phyloP scores from a whole-genome alignment of 2,797 vertebrate species.

The Clarias fuscus region DNA sequence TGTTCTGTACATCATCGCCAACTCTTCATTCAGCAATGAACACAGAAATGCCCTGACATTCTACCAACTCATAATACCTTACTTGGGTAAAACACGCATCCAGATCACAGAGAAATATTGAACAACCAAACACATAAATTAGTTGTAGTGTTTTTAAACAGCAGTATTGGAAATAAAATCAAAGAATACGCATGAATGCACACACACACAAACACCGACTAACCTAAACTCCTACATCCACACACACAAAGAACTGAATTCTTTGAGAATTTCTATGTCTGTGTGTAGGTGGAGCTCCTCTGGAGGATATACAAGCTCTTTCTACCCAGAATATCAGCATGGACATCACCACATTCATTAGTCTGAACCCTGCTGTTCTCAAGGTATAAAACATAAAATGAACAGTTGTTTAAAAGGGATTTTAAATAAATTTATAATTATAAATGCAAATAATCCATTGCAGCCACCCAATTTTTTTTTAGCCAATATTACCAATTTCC shows the following conservation, averaged over 20 bases:
- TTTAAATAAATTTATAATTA: too few relatives aligned
- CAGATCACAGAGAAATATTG: background rate
- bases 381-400: background rate
- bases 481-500: too few relatives aligned
- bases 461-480: too few relatives aligned
- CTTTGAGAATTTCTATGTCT: background rate
- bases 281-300: conserved; percentile 62
- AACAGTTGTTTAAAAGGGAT: background rate
- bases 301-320: conserved; percentile 54
- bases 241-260: background rate
- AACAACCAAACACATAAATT: background rate
- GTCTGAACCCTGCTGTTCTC: conserved; percentile 46
- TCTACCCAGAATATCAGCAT: conserved; percentile 60
- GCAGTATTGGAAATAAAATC: background rate
- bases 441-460: too few relatives aligned
- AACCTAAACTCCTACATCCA: too few relatives aligned
- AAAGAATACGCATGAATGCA: background rate
- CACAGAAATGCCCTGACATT: background rate
- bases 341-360: conserved; percentile 61
- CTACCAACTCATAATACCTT: conserved; percentile 60
- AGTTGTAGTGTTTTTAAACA: background rate
- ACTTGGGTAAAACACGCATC: conserved; percentile 58
- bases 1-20: conserved; percentile 61
- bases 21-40: conserved; percentile 54
- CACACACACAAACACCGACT: background rate